Base-by-base conservation (phyloP, 2,113 vertebrate genomes). In the Polypterus bichir region DNA sequence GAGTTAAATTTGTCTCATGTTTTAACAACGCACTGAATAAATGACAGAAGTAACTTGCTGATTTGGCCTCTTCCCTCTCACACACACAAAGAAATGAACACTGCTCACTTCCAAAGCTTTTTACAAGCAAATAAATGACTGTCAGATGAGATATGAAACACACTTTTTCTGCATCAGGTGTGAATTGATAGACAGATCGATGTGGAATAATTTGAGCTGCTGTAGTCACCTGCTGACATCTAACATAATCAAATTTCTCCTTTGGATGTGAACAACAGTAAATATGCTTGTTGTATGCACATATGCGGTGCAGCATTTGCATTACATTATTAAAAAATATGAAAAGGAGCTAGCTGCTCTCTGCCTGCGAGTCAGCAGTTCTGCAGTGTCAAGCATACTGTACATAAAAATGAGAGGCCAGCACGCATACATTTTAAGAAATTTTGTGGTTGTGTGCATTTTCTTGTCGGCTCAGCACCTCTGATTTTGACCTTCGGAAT, bases 401-500 rank as follows among this genome's bases (percentile, higher is more conserved):
- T 58, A 58, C 44, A 45, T 44, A 6, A 45, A 9, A 3, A 58
- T 6, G 1, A 58, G 44, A 58, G 8, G 56, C 56, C 4, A 44
- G 56, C 6, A 11, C 7, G 8, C 56, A 58, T 44, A 45, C 27
- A 44, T 6, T 11, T 44, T 57, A 6, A 11, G 44, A 44, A 57
- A 45, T 44, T 44, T 44, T 57, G 7, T 44, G 46, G 44, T 58
- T 58, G 9, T 44, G 46, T 57, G 56, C 56, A 45, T 7, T 45
- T 57, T 3, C 27, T 44, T 44, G 44, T 45, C 10, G 27, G 27
- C 4, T 52, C 51, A 52, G 6, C 5, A 45, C 9, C 3, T 58
- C 56, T 58, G 46, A 54, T 52, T 52, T 47, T 49, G 53, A 61
- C 48, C 46, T 44, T 44, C 7, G 48, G 49, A 27, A 66, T 62